Evolutionary conservation across 2,113 vertebrate species (phyloP), one percentile per base, ranked within the genome.

Genomic region (Oreochromis aureus): DNA sequence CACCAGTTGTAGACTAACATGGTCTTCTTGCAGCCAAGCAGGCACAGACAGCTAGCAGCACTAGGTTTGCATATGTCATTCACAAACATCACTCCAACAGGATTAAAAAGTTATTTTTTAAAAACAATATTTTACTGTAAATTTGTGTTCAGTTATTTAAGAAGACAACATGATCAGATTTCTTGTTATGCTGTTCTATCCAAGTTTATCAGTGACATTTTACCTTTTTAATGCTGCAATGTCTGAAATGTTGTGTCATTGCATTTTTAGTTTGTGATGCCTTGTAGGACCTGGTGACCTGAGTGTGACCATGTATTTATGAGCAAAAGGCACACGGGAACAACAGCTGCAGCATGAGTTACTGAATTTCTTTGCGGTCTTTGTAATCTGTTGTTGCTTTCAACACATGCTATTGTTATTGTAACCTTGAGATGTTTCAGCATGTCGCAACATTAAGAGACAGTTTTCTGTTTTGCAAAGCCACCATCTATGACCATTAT

Each of bases 51-150:
- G 61, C 5, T 32, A 32, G 3, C 19, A 39, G 12, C 61, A n/a
- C 6, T 3, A 66, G 61, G 18, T 66, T 66, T 7, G 61, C 61
- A 66, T 34, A 36, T 12, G 61, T 56, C 32, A 36, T 63, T 24
- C 10, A 36, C 32, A 66, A 66, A 32, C 61, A 66, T 66, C 32
- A 66, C 63, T 69, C 34, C 34, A 22, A 41, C 34, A 22, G 34
- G 0, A 69, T 39, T 69, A 69, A 69, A 69, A 13, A 19, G 0
- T 69, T 22, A 5, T 41, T 69, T 13, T 39, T 39, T 3, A 13
- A 39, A 66, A 39, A 22, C 19, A n/a, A 66, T 3, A 39, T 39
- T 69, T 69, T 69, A 22, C 63, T 2, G 6, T 39, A 39, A 2
- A 66, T 7, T 5, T 73, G 22, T 48, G 1, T 73, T 48, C 22